These are phyloP conservation scores for Montipora sp. DNA, from an alignment of 64 coral and sea anemone species.

Conservation along the genomic window DNA sequence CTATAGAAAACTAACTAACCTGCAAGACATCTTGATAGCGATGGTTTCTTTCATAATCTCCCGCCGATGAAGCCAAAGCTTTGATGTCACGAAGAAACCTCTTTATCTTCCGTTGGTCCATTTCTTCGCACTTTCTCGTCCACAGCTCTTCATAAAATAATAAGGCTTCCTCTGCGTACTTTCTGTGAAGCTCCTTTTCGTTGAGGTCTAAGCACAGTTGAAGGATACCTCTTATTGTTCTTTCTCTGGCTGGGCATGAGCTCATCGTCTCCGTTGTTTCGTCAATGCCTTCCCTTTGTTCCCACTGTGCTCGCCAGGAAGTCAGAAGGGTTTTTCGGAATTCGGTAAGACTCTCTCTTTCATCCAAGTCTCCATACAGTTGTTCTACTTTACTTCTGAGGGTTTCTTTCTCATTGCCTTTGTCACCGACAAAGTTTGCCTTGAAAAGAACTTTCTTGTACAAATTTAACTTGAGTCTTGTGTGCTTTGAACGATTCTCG, in stretches of 20 bases:
- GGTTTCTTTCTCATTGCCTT: neutral
- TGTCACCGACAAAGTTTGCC: neutral
- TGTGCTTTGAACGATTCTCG: neutral
- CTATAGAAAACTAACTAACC: neutral
- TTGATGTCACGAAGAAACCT: neutral
- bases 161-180: neutral
- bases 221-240: constrained; percentile 1
- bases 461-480: neutral
- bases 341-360: neutral
- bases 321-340: neutral
- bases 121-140: neutral
- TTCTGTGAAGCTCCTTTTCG: neutral
- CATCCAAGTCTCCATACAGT: neutral
- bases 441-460: neutral
- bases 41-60: neutral
- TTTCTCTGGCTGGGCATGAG: neutral
- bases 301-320: neutral
- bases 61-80: neutral
- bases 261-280: neutral
- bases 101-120: neutral
- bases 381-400: neutral
- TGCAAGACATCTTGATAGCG: neutral
- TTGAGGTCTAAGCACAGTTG: neutral
- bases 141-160: neutral
- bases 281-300: neutral